Evolutionary conservation across 2,888 invertebrate species (phyloP).

Genomic region (Clivina fossor): DNA sequence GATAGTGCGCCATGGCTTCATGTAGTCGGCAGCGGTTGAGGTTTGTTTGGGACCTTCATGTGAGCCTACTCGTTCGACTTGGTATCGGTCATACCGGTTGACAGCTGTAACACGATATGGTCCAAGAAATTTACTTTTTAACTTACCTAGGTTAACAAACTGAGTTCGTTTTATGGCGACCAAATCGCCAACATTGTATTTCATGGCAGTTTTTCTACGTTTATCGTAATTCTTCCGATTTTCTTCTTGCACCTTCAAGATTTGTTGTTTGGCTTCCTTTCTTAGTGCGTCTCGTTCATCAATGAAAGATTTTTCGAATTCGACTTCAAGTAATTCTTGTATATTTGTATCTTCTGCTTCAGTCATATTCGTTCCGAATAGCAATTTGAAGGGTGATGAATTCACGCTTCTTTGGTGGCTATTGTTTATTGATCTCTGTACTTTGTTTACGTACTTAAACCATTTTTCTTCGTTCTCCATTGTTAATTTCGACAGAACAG

Average conservation of each 20-base stretch:
- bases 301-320: neutral
- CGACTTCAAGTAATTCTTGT: neutral
- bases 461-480: neutral
- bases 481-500: conserved; percentile 4
- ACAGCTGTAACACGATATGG: no score
- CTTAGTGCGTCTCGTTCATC: conserved; percentile 2
- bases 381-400: neutral
- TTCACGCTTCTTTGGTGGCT: conserved; percentile 3
- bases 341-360: neutral
- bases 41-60: no score
- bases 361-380: neutral
- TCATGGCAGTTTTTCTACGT: no score
- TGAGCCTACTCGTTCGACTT: no score
- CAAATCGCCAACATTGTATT: no score
- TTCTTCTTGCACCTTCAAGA: neutral
- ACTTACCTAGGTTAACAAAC: no score
- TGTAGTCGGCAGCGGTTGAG: no score
- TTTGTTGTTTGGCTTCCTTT: neutral
- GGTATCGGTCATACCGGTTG: no score
- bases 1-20: no score
- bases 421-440: neutral
- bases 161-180: no score
- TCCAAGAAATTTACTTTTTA: no score
- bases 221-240: neutral
- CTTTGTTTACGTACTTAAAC: conserved; percentile 1